A percentile compares a stretch with the other conserved stretches of the same genome.
phyloP scores from a whole-genome alignment of 2,797 vertebrate species.

The Semaprochilodus insignis region DNA sequence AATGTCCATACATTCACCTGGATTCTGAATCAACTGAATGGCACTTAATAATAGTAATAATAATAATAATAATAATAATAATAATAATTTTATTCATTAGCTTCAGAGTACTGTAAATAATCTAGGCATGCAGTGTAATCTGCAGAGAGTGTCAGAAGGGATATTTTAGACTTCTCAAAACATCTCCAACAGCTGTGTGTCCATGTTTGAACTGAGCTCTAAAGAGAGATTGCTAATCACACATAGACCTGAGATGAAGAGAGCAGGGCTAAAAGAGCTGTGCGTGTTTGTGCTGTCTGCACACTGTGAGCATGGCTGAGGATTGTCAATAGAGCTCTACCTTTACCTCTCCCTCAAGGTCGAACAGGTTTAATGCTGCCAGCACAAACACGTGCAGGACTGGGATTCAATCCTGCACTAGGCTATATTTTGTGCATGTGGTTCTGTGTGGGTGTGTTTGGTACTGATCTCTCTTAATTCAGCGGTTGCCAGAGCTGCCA shows the following conservation, averaged over 20 bases:
- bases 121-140: background rate
- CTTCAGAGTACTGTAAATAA: background rate
- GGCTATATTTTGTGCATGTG: background rate
- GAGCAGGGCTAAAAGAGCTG: slow-evolving; percentile 1
- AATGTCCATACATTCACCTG: no score
- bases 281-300: slow-evolving; percentile 17
- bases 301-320: slow-evolving; percentile 42
- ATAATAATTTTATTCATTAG: background rate
- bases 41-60: no score
- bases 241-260: slow-evolving; percentile 61
- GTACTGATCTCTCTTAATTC: slow-evolving; percentile 78
- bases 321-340: slow-evolving; percentile 58
- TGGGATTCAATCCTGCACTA: slow-evolving; percentile 62
- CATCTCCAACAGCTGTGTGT: slow-evolving; percentile 1
- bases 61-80: background rate
- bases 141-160: background rate
- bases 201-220: slow-evolving; percentile 60
- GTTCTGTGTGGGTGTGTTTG: slow-evolving; percentile 42
- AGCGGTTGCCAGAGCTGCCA: slow-evolving; percentile 75
- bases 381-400: slow-evolving; percentile 31
- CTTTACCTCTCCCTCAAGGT: slow-evolving; percentile 54
- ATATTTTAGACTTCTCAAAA: background rate
- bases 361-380: slow-evolving; percentile 59
- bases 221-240: slow-evolving; percentile 65
- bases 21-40: no score